Evolutionary conservation across 2,888 invertebrate genomes (phyloP), one percentile per base, ranked within the genome.

Genomic region (Andricus curvator): DNA sequence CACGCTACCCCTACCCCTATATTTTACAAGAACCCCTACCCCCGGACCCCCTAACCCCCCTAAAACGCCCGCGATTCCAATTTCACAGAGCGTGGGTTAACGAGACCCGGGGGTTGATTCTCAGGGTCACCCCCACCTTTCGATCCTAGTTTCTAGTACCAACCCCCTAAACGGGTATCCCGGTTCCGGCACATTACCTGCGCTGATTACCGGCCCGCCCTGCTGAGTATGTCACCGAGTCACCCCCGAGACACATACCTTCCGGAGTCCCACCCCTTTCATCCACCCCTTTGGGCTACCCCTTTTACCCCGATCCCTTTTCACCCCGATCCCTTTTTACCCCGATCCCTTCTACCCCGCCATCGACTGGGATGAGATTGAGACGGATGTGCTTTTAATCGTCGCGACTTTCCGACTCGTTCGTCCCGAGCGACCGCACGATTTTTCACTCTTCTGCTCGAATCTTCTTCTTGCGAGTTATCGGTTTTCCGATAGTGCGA

Each of bases 31-130:
- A 15, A 64, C 29, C 80, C 62, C 81, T 83, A 83, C 67, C 78
- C 80, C 78, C 65, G 48, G 77, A 74, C 77, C 80, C 79, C 80
- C 82, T 78, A 80, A n/a, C 74, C 17, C 78, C 82, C 81, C 84
- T 84, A 84, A 85, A 87, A 85, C 87, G 83, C 81, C 88, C 89
- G 91, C 91, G 92, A 91, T 92, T 92, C 92, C 92, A 92, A 92
- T 92, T 92, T 92, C 92, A 92, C 92, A 92, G 92, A 91, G 91
- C 92, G 91, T 92, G 91, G 90, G 91, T 92, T 92, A 92, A 92
- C 92, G 92, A 92, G 92, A 86, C 92, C 91, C 91, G 90, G 89
- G 91, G 90, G 91, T 85, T 87, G 87, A 87, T 87, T 77, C 78
- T 82, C 81, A 78, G 77, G 78, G 68, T 78, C 79, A 77, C 85